A percentile compares a stretch with the other conserved stretches of the same genome.
These are phyloP conservation scores for Latrodectus elegans DNA, from an alignment of 2,888 invertebrate species.

Conservation along the genomic window DNA sequence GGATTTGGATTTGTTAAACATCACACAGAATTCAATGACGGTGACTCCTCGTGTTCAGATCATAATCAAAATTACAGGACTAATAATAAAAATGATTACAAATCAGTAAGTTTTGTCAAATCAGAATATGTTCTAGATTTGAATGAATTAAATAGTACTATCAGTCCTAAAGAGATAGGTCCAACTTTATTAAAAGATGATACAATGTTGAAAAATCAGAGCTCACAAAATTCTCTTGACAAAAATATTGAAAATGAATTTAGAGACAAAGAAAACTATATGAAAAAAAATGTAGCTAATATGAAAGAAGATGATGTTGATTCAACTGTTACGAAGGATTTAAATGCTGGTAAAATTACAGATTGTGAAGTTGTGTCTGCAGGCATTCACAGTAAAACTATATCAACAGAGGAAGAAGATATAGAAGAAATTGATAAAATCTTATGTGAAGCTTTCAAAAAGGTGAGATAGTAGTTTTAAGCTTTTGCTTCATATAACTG, in stretches of 20 bases:
- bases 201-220: neutral
- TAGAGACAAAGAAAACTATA: too few species aligned
- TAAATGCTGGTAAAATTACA: neutral
- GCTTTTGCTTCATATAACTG: too few species aligned
- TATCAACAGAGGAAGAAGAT: conserved; percentile 34
- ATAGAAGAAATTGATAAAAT: conserved; percentile 69
- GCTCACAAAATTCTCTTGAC: too few species aligned
- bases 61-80: neutral
- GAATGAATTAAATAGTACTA: conserved; percentile 42
- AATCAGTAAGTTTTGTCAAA: conserved; percentile 67
- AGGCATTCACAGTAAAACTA: neutral
- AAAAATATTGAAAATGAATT: too few species aligned
- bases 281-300: neutral
- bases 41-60: conserved; percentile 1
- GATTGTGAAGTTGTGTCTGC: neutral
- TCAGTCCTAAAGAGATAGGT: neutral
- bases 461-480: conserved; percentile 40
- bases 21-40: conserved; percentile 4
- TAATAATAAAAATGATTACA: conserved; percentile 8
- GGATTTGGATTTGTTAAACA: conserved; percentile 54
- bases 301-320: neutral
- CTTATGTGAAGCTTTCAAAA: conserved; percentile 66
- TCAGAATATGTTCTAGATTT: conserved; percentile 68
- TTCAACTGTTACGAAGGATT: neutral
- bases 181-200: neutral